A percentile compares a stretch with the other conserved stretches of the same genome.
Conservation (phyloP, 2,888 invertebrate species). For the Dryadula phaetusa region DNA sequence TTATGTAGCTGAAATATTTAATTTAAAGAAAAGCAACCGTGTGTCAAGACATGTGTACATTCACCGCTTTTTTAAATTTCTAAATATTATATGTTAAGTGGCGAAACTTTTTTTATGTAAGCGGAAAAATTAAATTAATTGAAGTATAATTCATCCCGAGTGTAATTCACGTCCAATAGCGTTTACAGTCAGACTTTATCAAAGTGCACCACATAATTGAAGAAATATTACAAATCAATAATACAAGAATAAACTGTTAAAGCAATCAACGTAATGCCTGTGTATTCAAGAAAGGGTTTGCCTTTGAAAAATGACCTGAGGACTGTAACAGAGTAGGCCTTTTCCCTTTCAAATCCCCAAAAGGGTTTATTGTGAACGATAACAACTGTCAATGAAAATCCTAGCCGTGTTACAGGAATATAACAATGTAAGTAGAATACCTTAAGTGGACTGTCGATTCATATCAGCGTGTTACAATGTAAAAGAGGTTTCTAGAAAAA, state of each 20-base stretch:
- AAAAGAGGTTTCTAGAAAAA: not conserved
- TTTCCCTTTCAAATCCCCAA: constrained; percentile 38
- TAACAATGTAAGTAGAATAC: constrained; percentile 19
- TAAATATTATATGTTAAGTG: too few species aligned
- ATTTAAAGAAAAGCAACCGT: too few species aligned
- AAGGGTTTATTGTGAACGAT: constrained; percentile 34
- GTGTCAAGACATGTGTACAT: too few species aligned
- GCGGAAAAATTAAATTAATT: too few species aligned
- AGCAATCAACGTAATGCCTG: constrained; percentile 26
- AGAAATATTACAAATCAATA: not conserved
- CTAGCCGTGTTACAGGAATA: constrained; percentile 14
- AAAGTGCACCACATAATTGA: too few species aligned
- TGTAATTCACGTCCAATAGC: too few species aligned
- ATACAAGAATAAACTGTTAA: constrained; percentile 2
- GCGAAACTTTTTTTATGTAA: too few species aligned
- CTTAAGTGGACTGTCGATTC: constrained; percentile 9
- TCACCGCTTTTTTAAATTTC: too few species aligned
- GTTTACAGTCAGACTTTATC: too few species aligned
- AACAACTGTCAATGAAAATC: constrained; percentile 32
- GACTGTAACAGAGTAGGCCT: constrained; percentile 33
- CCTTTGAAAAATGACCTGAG: constrained; percentile 19
- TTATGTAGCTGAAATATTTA: too few species aligned
- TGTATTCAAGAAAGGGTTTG: constrained; percentile 33
- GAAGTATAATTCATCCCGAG: too few species aligned
- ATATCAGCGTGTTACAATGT: not conserved